phyloP scores from a whole-genome alignment of 1,140 invertebrate genomes.

The Heliothis virescens region DNA sequence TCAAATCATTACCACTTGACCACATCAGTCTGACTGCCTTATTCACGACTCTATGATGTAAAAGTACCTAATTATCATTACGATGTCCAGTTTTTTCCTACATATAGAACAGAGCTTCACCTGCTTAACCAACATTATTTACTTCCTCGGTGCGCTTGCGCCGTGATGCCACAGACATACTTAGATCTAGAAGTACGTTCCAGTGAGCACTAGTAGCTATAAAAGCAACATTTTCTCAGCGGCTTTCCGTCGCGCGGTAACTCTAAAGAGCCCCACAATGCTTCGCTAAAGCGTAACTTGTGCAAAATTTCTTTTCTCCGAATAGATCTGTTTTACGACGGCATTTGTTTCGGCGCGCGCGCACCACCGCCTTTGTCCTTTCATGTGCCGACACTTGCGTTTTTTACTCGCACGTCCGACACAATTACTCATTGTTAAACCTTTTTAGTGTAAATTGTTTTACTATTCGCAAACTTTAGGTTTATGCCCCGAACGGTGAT shows the following conservation, averaged over 20 bases:
- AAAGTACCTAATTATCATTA: too few species aligned
- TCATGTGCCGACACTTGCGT: slow-evolving; percentile 53
- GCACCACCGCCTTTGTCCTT: slow-evolving; percentile 36
- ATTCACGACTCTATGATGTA: too few species aligned
- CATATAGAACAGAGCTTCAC: not conserved
- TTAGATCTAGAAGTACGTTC: not conserved
- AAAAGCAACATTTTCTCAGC: slow-evolving; percentile 32
- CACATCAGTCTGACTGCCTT: too few species aligned
- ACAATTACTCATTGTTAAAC: slow-evolving; percentile 64
- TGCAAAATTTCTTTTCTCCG: slow-evolving; percentile 82
- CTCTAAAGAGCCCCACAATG: slow-evolving; percentile 53
- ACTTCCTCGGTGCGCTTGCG: not conserved
- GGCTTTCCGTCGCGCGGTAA: slow-evolving; percentile 23
- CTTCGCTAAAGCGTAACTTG: slow-evolving; percentile 60
- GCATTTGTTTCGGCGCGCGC: slow-evolving; percentile 64
- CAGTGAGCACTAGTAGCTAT: slow-evolving; percentile 34
- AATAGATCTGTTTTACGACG: slow-evolving; percentile 71
- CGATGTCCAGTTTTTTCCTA: too few species aligned
- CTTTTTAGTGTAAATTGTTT: slow-evolving; percentile 61
- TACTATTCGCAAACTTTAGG: slow-evolving; percentile 58
- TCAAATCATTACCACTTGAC: too few species aligned
- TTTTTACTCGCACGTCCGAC: slow-evolving; percentile 32
- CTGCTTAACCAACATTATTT: not conserved
- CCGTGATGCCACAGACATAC: not conserved
- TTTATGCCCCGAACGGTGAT: slow-evolving; percentile 39